These are phyloP conservation scores for Holcopasites calliopsidis DNA, from an alignment of 1,140 invertebrate genomes.

Conservation along the genomic window DNA sequence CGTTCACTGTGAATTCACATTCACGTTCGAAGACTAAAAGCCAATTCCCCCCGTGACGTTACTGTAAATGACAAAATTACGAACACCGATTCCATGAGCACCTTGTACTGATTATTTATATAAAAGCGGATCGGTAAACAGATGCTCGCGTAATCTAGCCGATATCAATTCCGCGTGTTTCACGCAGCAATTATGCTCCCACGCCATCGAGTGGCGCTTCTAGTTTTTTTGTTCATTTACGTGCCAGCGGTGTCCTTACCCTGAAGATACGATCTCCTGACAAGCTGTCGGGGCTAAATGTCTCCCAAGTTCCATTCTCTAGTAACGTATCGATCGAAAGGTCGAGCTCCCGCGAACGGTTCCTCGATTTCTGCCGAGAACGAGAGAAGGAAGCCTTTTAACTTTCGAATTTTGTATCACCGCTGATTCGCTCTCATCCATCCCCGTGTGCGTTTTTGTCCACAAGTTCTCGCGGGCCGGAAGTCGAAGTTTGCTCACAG, in stretches of 20 bases:
- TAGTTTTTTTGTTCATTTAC: constrained; percentile 43
- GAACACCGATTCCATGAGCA: no score
- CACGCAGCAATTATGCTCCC: constrained; percentile 37
- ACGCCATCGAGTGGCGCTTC: constrained; percentile 16
- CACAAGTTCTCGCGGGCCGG: background rate
- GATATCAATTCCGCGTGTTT: constrained; percentile 38
- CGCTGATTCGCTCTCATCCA: constrained; percentile 7
- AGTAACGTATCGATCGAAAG: constrained; percentile 81
- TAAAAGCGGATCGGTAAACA: constrained; percentile 48
- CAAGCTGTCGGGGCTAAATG: constrained; percentile 80
- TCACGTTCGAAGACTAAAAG: no score
- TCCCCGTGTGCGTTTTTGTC: background rate
- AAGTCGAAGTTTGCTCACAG: background rate
- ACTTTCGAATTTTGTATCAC: constrained; percentile 36
- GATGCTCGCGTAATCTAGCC: constrained; percentile 48
- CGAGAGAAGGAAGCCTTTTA: constrained; percentile 74
- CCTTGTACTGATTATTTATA: no score
- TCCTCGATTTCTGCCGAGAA: constrained; percentile 79
- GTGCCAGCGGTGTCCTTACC: constrained; percentile 75
- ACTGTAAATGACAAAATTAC: no score
- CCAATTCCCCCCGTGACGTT: no score
- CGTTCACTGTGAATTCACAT: no score
- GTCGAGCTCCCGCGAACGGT: constrained; percentile 78
- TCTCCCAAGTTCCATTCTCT: constrained; percentile 84
- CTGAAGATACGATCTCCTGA: constrained; percentile 80